A percentile compares a stretch with the other conserved stretches of the same genome.
Conservation (phyloP, 2,888 invertebrate genomes). For the Sinopyrophorus schimmeli region DNA sequence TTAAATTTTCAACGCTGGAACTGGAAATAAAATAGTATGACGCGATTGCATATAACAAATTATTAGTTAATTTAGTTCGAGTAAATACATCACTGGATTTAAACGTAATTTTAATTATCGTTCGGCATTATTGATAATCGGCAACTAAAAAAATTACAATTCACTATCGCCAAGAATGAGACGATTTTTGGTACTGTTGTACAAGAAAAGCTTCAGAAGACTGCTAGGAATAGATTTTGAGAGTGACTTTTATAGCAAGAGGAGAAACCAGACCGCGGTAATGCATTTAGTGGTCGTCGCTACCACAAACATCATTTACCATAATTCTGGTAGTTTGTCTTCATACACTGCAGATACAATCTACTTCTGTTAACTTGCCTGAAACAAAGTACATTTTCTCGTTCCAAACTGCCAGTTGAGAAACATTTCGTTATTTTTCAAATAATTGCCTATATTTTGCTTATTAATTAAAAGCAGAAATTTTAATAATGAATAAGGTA, state of each 20-base stretch:
- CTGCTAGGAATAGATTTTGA: slow-evolving; percentile 23
- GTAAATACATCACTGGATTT: too few species aligned
- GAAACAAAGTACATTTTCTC: neutral
- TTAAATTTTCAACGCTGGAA: too few species aligned
- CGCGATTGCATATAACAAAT: too few species aligned
- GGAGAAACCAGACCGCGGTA: slow-evolving; percentile 32
- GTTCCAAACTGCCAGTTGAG: neutral
- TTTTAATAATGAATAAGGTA: too few species aligned
- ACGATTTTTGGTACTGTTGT: neutral
- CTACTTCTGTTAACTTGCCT: slow-evolving; percentile 1
- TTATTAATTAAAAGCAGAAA: too few species aligned
- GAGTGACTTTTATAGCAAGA: slow-evolving; percentile 34
- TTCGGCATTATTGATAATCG: too few species aligned
- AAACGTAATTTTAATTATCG: too few species aligned
- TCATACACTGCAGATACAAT: slow-evolving; percentile 20
- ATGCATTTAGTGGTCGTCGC: slow-evolving; percentile 32
- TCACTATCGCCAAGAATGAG: too few species aligned
- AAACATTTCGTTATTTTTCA: neutral
- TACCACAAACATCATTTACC: slow-evolving; percentile 28
- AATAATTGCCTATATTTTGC: too few species aligned
- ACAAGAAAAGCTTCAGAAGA: slow-evolving; percentile 25
- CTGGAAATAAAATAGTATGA: too few species aligned
- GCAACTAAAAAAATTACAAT: too few species aligned
- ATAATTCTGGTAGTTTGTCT: slow-evolving; percentile 33
- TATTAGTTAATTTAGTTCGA: too few species aligned